phyloP scores from a whole-genome alignment of 2,113 vertebrate species.

The Verasper variegatus region DNA sequence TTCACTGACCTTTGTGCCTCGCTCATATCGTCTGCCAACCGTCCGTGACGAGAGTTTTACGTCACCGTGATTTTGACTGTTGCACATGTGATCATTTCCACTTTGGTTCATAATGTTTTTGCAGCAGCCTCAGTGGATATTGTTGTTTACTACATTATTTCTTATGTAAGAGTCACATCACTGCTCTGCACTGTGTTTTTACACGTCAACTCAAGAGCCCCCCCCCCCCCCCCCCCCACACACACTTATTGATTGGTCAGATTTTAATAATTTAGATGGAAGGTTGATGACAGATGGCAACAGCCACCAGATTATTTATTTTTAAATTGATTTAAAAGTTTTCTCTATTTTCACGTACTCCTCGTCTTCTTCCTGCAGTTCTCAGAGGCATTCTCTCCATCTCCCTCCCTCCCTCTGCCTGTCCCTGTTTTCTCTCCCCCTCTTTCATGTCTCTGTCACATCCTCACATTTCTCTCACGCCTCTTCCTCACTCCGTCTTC shows the following conservation, averaged over 20 bases:
- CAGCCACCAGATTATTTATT: background rate
- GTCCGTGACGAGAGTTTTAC: background rate
- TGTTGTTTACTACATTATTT: background rate
- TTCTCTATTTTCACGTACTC: background rate
- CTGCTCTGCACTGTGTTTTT: background rate
- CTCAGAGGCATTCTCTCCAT: constrained; percentile 25
- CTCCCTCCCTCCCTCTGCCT: constrained; percentile 18
- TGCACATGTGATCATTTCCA: background rate
- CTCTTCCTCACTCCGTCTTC: constrained; percentile 7
- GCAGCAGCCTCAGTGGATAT: background rate
- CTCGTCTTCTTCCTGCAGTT: constrained; percentile 7
- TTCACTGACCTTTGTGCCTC: constrained; percentile 12
- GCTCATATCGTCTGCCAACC: constrained; percentile 1
- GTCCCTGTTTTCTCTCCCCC: constrained; percentile 13
- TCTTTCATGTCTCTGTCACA: constrained; percentile 56
- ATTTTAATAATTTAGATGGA: constrained; percentile 11
- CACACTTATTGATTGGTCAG: constrained; percentile 18
- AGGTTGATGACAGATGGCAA: background rate
- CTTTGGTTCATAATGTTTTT: background rate
- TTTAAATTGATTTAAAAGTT: background rate
- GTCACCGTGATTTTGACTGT: background rate
- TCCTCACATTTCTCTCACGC: constrained; percentile 13
- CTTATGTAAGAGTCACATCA: constrained; percentile 8
- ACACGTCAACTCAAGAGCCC: background rate
- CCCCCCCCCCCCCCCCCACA: background rate